phyloP scores from a whole-genome alignment of 2,888 invertebrate species.

The Chymomyza fuscimana region DNA sequence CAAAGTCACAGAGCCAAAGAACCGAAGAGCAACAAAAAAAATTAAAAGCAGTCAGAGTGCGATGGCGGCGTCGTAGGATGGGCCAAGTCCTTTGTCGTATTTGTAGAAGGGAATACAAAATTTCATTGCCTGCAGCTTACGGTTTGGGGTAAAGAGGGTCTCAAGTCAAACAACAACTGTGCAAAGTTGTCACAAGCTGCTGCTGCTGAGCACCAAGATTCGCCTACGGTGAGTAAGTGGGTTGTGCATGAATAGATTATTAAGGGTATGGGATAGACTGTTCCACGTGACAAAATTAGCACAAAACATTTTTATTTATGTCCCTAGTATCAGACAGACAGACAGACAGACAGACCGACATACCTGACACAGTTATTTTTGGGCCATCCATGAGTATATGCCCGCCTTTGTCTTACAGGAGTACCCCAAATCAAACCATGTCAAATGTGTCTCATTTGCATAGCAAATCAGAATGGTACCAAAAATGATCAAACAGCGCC shows the following conservation, averaged over 20 bases:
- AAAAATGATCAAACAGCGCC: constrained; percentile 2
- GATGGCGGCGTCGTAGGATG: not conserved
- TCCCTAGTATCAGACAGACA: not conserved
- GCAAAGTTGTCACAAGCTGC: constrained; percentile 46
- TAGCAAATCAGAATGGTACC: not conserved
- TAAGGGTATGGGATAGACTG: not conserved
- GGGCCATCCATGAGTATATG: not conserved
- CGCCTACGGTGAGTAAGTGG: not conserved
- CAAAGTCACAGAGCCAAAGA: not conserved
- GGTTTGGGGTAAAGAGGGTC: constrained; percentile 7
- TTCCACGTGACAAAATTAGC: constrained; percentile 60
- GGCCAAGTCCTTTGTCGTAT: not conserved
- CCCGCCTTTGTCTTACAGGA: not conserved
- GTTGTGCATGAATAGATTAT: too few relatives aligned
- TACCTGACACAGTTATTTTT: constrained; percentile 9
- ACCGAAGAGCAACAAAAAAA: not conserved
- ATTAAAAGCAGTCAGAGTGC: not conserved
- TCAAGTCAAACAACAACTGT: constrained; percentile 47
- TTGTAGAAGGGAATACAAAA: not conserved
- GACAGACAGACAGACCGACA: constrained; percentile 1
- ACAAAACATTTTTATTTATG: constrained; percentile 53
- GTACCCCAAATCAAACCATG: constrained; percentile 4
- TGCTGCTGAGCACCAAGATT: constrained; percentile 31
- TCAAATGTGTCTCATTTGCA: constrained; percentile 1
- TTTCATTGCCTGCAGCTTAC: not conserved